Percentiles rank a stretch among this genome's conserved stretches.
Conservation (phyloP, 2,113 vertebrate genomes). For the Cettia cetti region DNA sequence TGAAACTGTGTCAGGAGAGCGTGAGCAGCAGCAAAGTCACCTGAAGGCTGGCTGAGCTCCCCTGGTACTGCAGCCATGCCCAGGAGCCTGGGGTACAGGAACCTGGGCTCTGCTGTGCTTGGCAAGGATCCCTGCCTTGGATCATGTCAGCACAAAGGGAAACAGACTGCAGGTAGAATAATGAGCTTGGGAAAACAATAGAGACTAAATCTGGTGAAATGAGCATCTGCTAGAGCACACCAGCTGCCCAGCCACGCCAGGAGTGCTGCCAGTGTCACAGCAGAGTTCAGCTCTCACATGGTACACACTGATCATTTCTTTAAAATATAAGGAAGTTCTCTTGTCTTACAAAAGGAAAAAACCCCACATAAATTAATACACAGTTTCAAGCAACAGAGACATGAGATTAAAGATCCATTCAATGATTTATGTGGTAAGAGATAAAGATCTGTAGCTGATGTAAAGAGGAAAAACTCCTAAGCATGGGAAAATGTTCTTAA, state of each 20-base stretch:
- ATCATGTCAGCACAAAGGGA: not conserved
- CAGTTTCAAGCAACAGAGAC: not conserved
- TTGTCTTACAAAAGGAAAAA: not conserved
- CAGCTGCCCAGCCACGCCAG: not conserved
- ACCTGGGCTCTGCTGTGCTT: not conserved
- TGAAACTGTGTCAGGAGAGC: not conserved
- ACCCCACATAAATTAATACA: accelerated
- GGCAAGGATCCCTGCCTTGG: not conserved
- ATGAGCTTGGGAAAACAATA: not conserved
- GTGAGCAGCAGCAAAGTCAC: not conserved
- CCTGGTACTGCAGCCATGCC: not conserved
- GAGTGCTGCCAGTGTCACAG: not conserved
- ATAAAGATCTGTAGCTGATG: not conserved
- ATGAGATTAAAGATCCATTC: not conserved
- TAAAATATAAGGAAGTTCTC: not conserved
- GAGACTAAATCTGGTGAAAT: not conserved
- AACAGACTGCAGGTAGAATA: not conserved
- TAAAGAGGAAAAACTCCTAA: not conserved
- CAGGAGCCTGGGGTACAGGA: not conserved
- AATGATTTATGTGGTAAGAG: not conserved
- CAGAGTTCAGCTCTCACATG: not conserved
- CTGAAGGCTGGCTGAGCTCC: not conserved
- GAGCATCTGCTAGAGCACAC: not conserved
- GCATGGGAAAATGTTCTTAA: not conserved
- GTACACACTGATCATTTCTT: not conserved